Evolutionary conservation across 2,113 vertebrate genomes (phyloP).

Genomic region (Rhadina sibilatrix): DNA sequence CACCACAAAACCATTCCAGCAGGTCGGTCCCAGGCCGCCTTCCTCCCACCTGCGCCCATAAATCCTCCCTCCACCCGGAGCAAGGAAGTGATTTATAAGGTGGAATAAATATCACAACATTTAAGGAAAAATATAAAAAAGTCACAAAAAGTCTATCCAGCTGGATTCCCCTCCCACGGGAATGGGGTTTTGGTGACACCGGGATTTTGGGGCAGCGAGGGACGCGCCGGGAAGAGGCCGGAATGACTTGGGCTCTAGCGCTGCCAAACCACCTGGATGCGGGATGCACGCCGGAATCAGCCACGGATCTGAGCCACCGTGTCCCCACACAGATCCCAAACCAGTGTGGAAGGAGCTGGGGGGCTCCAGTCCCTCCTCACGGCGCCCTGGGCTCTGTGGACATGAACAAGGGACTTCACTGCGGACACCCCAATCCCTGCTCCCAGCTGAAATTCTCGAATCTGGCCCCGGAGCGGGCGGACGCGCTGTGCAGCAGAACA

Average conservation of each 20-base stretch:
- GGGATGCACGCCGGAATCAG: accelerated
- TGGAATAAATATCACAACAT: not conserved
- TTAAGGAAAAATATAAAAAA: not conserved
- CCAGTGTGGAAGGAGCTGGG: not conserved
- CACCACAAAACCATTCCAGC: conserved; percentile 15
- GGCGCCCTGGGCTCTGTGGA: accelerated
- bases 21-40: not conserved
- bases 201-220: accelerated
- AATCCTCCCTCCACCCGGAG: not conserved
- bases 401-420: accelerated
- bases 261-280: not conserved
- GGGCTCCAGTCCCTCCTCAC: not conserved
- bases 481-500: accelerated
- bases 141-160: not conserved
- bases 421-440: accelerated
- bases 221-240: accelerated
- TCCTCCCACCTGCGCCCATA: conserved; percentile 41
- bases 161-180: not conserved
- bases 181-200: accelerated
- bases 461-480: accelerated
- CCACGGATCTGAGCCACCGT: accelerated
- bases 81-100: conserved; percentile 13
- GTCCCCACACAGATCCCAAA: not conserved
- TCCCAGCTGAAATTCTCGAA: not conserved
- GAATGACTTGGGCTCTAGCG: accelerated